These are phyloP conservation scores for Leucophenga montana DNA, from an alignment of 2,888 invertebrate species.

Conservation along the genomic window DNA sequence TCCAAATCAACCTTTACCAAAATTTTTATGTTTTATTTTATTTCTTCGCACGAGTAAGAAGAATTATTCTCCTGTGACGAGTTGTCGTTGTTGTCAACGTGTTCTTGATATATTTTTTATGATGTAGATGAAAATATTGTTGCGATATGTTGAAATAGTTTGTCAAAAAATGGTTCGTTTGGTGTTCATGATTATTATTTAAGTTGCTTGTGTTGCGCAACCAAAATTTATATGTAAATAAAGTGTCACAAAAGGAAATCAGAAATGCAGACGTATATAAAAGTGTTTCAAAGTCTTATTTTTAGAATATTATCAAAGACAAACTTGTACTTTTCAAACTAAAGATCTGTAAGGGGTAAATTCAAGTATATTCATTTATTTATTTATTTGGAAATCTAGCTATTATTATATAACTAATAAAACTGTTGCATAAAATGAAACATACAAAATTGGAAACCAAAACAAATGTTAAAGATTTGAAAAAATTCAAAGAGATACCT, in stretches of 20 bases:
- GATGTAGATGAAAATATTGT: slow-evolving; percentile 1
- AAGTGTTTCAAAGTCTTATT: background rate
- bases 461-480: too few relatives aligned
- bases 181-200: background rate
- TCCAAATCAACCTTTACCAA: slow-evolving; percentile 1
- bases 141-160: slow-evolving; percentile 15
- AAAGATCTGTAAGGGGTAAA: too few relatives aligned
- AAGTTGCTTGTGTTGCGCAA: background rate
- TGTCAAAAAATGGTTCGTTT: slow-evolving; percentile 4
- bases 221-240: background rate
- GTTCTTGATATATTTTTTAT: slow-evolving; percentile 9
- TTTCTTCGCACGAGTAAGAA: background rate
- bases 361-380: too few relatives aligned
- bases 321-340: too few relatives aligned
- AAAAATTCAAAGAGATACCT: too few relatives aligned
- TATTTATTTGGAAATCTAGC: too few relatives aligned
- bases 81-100: slow-evolving; percentile 4
- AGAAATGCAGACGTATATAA: background rate
- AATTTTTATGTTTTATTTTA: slow-evolving; percentile 20
- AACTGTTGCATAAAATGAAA: too few relatives aligned
- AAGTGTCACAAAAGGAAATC: background rate
- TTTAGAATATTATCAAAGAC: too few relatives aligned
- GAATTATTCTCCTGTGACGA: background rate
- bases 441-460: too few relatives aligned
- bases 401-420: too few relatives aligned